phyloP scores from a whole-genome alignment of 2,113 vertebrate species.

The Nothoprocta pentlandii region DNA sequence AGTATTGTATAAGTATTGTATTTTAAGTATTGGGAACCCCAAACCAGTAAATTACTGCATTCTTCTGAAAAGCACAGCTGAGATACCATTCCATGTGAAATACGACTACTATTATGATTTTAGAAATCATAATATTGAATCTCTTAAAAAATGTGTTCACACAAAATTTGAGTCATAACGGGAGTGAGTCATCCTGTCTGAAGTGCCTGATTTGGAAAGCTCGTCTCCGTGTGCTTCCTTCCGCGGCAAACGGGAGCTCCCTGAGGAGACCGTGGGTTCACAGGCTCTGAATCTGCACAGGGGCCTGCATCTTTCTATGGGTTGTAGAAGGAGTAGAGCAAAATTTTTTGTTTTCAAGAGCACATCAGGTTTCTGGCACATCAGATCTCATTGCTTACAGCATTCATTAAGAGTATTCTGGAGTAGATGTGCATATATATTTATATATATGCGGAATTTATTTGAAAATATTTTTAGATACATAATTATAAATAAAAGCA shows the following conservation, averaged over 20 bases:
- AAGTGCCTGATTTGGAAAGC: neutral
- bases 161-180: neutral
- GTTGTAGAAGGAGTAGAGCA: neutral
- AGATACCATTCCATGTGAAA: neutral
- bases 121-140: constrained; percentile 48
- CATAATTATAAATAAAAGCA: neutral
- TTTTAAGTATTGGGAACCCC: neutral
- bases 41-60: neutral
- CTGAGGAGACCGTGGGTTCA: neutral
- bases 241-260: neutral
- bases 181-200: neutral
- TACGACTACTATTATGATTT: neutral
- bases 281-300: neutral
- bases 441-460: fast-evolving
- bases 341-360: neutral
- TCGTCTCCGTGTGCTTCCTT: neutral
- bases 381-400: neutral
- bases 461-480: neutral
- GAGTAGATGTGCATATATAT: neutral
- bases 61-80: neutral
- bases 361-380: neutral
- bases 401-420: neutral
- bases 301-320: neutral
- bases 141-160: neutral
- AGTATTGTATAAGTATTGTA: neutral